Base-by-base conservation (phyloP, 2,888 invertebrate genomes). In the Drosophila hamatofila region DNA sequence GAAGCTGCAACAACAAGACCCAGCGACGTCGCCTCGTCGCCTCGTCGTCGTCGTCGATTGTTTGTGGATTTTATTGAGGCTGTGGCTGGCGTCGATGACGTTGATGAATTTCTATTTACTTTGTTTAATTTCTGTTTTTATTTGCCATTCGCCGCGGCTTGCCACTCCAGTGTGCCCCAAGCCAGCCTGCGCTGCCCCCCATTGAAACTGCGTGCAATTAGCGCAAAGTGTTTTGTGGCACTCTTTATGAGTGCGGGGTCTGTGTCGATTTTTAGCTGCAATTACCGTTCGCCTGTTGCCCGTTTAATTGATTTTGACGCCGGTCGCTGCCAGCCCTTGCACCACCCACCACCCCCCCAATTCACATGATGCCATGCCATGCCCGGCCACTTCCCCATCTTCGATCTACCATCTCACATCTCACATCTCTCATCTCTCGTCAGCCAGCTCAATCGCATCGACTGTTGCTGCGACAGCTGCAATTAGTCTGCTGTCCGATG, bases 281-380 rank as follows among this genome's bases (percentile, higher is more conserved):
- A 81, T 91, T 90, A 83, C 80, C 71, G 84, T 82, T 85, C 78
- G 81, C 86, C 84, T 77, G 84, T 81, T 84, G 80, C 76, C 83
- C 80, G 75, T 88, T 86, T 90, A 90, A 89, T 90, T 90, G 90
- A 90, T 89, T 89, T 91, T 81, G 83, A 83, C 90, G 90, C 89
- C 90, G 81, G 86, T 88, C 54, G 48, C 52, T 12, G 51, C 55
- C 41, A 16, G 21, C 11, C 55, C 48, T 16, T n/a, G 35, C 30
- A 39, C 39, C 37, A 25, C n/a, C 37, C 8, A 23, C 41, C 12
- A 7, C 30, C 23, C 30, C 14, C 5, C 6, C 14, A 11, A 21
- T 44, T 9, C 39, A 44, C 55, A 46, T 30, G 21, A 14, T 23
- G 41, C 14, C 21, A 12, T 41, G 41, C 14, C 21, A 27, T 8